Percentiles rank a stretch among this genome's conserved stretches.
Conservation (phyloP, 2,113 vertebrate genomes). For the Pyxicephalus adspersus region DNA sequence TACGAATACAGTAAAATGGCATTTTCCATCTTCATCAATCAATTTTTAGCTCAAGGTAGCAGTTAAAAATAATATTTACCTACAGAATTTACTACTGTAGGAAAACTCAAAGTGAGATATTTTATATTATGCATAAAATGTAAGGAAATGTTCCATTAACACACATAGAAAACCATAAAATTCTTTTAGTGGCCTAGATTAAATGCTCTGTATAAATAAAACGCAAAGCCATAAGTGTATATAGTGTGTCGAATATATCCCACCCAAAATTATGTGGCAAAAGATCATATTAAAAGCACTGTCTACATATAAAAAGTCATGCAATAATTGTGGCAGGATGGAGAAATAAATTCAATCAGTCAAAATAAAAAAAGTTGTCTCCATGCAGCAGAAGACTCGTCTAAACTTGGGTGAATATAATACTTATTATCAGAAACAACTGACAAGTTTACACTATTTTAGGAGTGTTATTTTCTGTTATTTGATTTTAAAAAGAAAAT, state of each 20-base stretch:
- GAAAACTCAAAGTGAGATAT: constrained; percentile 30
- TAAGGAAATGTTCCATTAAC: constrained; percentile 52
- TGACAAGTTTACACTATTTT: no score
- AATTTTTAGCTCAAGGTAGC: constrained; percentile 29
- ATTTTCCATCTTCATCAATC: constrained; percentile 48
- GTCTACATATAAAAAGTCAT: no score
- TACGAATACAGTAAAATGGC: constrained; percentile 14
- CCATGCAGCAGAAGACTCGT: no score
- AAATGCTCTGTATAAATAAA: constrained; percentile 33
- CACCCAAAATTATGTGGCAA: no score
- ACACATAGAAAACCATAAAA: constrained; percentile 39
- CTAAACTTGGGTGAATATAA: no score
- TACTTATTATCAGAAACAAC: no score
- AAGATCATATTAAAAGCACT: constrained; percentile 14
- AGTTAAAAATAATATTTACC: constrained; percentile 39
- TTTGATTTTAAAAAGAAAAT: no score
- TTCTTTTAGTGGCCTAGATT: constrained; percentile 9
- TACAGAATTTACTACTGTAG: constrained; percentile 50
- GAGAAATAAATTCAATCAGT: no score
- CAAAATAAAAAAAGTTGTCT: no score
- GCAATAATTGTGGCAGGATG: no score
- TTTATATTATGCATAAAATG: constrained; percentile 51
- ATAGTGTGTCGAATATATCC: no score
- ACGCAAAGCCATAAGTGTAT: not conserved
- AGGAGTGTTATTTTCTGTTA: no score